Conservation (phyloP, 2,113 vertebrate species). For the Ranitomeya variabilis region DNA sequence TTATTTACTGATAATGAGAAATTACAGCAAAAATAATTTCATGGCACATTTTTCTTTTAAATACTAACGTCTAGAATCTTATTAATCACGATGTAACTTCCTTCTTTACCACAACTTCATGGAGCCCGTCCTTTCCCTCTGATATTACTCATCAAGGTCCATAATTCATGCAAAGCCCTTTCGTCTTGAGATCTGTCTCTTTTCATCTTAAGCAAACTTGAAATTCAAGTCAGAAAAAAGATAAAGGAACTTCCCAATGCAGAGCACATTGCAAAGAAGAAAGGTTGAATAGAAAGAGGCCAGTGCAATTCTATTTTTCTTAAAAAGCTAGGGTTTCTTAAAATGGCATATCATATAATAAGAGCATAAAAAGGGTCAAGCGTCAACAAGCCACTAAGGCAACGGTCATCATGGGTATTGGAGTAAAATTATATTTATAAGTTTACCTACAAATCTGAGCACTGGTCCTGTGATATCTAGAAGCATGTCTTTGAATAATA, state of each 20-base stretch:
- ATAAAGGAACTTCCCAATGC: background rate
- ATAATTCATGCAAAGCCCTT: slow-evolving; percentile 52
- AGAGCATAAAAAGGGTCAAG: background rate
- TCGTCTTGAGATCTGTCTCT: slow-evolving; percentile 23
- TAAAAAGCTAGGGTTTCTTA: slow-evolving; percentile 1
- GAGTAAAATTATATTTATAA: background rate
- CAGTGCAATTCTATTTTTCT: background rate
- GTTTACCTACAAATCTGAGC: background rate
- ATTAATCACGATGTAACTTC: slow-evolving; percentile 29
- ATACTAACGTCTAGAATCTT: background rate
- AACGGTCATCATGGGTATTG: background rate
- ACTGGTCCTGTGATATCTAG: background rate
- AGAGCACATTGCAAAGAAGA: background rate
- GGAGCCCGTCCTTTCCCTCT: slow-evolving; percentile 23
- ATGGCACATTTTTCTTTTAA: background rate
- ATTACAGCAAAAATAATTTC: background rate
- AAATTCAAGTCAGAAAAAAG: slow-evolving; percentile 32
- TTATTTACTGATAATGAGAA: background rate
- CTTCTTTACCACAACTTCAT: background rate
- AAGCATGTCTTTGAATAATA: no score
- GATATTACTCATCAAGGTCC: slow-evolving; percentile 54
- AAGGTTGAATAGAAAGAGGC: background rate
- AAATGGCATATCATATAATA: background rate
- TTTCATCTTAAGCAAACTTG: slow-evolving; percentile 40
- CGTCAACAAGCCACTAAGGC: background rate